Evolutionary conservation across 2,888 invertebrate genomes (phyloP).

Genomic region (Agrochola litura): DNA sequence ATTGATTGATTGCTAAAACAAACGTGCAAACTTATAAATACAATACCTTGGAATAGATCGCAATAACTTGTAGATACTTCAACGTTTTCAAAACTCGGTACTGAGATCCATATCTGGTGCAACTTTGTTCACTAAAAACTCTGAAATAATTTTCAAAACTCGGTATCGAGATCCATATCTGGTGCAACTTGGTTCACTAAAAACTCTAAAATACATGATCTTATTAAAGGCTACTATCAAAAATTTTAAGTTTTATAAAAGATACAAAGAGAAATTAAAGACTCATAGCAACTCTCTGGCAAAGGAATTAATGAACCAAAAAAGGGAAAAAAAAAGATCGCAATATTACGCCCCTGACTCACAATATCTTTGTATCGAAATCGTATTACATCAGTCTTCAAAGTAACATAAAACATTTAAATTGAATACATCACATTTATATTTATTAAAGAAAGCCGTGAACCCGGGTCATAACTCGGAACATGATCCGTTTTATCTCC

Average conservation of each 20-base stretch:
- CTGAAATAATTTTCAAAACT: neutral
- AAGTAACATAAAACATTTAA: slow-evolving; percentile 38
- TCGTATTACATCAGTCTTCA: slow-evolving; percentile 3
- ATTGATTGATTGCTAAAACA: neutral
- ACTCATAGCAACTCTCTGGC: neutral
- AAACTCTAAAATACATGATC: no score
- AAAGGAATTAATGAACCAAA: neutral
- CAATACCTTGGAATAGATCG: neutral
- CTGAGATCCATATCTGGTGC: neutral
- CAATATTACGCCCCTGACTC: neutral
- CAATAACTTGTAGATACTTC: neutral
- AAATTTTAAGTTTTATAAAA: neutral
- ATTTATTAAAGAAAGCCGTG: slow-evolving; percentile 45
- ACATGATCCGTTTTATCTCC: slow-evolving; percentile 57
- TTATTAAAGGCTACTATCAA: no score
- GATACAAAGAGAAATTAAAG: neutral
- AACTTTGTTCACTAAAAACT: neutral
- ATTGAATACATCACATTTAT: slow-evolving; percentile 50
- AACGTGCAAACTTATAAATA: neutral
- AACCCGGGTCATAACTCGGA: slow-evolving; percentile 39
- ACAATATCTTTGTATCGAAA: neutral
- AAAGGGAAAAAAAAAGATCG: neutral
- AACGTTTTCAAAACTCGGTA: neutral
- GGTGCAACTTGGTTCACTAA: neutral
- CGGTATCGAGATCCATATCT: neutral